Evolutionary conservation across 2,888 invertebrate species (phyloP).

Genomic region (Drosophila eohydei): DNA sequence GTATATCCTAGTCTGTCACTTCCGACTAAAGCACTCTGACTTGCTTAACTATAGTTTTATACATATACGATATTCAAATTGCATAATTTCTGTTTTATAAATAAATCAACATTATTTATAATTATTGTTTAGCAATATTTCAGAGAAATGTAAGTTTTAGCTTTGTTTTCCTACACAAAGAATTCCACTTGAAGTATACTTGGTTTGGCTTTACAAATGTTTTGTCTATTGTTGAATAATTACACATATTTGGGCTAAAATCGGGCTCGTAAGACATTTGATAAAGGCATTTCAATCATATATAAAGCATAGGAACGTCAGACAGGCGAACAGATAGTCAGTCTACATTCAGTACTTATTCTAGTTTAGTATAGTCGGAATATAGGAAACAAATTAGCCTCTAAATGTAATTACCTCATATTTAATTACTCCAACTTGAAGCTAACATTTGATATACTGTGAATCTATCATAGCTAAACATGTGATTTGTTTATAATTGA

Average conservation of each 20-base stretch:
- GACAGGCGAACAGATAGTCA: neutral
- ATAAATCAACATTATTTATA: neutral
- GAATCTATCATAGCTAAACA: constrained; percentile 6
- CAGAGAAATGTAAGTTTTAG: neutral
- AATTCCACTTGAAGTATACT: neutral
- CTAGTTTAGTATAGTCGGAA: neutral
- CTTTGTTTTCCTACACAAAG: neutral
- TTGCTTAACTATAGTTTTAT: no score
- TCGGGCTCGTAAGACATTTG: neutral
- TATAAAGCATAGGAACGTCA: neutral
- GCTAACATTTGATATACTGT: constrained; percentile 4
- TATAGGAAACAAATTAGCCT: neutral
- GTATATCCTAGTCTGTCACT: no score
- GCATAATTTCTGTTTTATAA: neutral
- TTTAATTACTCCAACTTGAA: constrained; percentile 7
- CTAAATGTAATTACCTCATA: no score
- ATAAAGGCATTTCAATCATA: neutral
- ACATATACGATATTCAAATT: neutral
- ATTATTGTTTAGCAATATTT: neutral
- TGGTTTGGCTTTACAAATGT: neutral
- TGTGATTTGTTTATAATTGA: constrained; percentile 19
- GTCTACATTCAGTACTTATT: neutral
- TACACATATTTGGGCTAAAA: neutral
- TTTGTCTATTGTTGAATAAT: neutral
- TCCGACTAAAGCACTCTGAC: no score